Base-by-base conservation (phyloP, 2,888 invertebrate genomes). In the Drosophila siamana region DNA sequence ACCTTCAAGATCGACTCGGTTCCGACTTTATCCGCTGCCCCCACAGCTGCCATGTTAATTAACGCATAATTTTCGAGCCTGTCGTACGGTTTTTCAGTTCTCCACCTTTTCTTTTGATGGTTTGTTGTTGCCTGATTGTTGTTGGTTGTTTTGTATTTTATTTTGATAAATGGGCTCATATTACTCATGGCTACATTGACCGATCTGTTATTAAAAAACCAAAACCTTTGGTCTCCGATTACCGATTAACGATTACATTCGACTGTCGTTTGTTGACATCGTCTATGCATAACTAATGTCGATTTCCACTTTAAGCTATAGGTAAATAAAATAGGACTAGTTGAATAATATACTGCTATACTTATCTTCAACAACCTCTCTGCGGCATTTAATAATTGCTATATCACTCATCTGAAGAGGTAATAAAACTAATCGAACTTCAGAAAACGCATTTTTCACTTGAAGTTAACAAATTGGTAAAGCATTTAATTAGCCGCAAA, bases 61-160 rank as follows among this genome's bases (percentile, higher is more conserved):
- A 78, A 74, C 85, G 81, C 85, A 87, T 80, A 78, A 75, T 75
- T 80, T 83, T 84, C 68, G 46, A 70, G 75, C 71, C 73, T 86
- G 87, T 83, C 87, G 55, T 44, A 69, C 61, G 55, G 28, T 50
- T 50, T 47, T 67, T 67, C 56, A 50, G 46, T 15, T 74, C 47
- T 68, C 41, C 22, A 52, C 28, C 40, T 55, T 57, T 57, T 57
- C 40, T 7, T 57, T 33, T 26, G 44, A 30, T n/a, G 1, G 4
- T 13, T 24, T 11, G 33, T 22, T 47, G 30, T 50, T 38, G 16
- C n/a, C n/a, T n/a, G n/a, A n/a, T 24, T 11, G 33, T 22, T 47
- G 30, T 50, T 38, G 16, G 54, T 57, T 51, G 52, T 22, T 60
- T 11, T 36, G 19, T 66, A 19, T 68, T 56, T 43, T 44, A 51